A percentile compares a stretch with the other conserved stretches of the same genome.
These are phyloP conservation scores for Platyscapa corneri DNA, from an alignment of 1,140 invertebrate genomes.

Conservation along the genomic window DNA sequence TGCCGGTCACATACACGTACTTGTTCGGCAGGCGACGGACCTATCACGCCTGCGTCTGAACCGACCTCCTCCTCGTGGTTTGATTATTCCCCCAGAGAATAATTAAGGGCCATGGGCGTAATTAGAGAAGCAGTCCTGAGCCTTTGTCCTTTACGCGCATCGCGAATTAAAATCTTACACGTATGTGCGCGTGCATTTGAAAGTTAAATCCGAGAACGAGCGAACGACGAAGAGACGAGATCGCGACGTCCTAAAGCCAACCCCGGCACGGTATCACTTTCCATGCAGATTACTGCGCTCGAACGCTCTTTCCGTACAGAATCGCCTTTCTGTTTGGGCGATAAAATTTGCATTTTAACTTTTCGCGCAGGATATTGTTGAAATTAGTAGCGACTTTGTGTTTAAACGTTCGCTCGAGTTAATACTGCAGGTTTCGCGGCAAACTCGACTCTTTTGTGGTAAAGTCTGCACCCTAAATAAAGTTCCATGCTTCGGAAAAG, in stretches of 20 bases:
- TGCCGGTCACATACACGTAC: background rate
- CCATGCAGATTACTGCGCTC: background rate
- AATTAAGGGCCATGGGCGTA: slow-evolving; percentile 52
- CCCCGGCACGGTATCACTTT: background rate
- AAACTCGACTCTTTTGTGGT: too few species aligned
- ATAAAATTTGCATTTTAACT: slow-evolving; percentile 27
- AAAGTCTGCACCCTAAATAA: too few species aligned
- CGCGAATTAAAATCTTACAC: slow-evolving; percentile 61
- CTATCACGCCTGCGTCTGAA: background rate
- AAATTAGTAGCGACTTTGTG: background rate
- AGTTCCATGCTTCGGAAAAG: too few species aligned
- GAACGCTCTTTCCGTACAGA: background rate
- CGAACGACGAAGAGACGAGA: background rate
- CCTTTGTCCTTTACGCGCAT: slow-evolving; percentile 43
- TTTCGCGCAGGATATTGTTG: background rate
- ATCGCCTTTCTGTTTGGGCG: background rate
- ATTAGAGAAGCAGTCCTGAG: slow-evolving; percentile 44
- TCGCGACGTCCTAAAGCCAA: background rate
- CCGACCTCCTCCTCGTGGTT: background rate
- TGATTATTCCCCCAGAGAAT: slow-evolving; percentile 52
- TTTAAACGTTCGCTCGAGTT: background rate
- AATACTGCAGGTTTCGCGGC: background rate
- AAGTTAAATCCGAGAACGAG: slow-evolving; percentile 55
- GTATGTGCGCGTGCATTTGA: slow-evolving; percentile 55
- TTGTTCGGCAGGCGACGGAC: slow-evolving; percentile 29